Evolutionary conservation across 2,113 vertebrate genomes (phyloP).

Genomic region (Campylomormyrus tamandua): DNA sequence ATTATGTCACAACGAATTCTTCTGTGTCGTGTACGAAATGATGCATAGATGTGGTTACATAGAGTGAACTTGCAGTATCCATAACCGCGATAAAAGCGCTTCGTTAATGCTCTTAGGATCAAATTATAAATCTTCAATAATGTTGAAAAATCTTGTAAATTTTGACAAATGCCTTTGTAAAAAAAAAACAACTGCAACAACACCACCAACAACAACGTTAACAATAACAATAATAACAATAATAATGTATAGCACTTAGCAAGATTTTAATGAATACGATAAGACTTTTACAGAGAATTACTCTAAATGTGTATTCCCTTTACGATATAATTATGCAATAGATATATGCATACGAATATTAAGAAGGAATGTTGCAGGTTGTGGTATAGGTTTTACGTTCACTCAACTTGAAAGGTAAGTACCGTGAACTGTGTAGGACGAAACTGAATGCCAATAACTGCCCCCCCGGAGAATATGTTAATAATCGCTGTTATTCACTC

Average conservation of each 20-base stretch:
- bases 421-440: not conserved
- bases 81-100: not conserved
- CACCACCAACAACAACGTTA: not conserved
- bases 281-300: not conserved
- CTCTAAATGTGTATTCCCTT: not conserved
- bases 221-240: not conserved
- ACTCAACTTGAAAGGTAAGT: not conserved
- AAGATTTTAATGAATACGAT: not conserved
- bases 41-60: not conserved
- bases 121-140: not conserved
- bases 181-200: not conserved
- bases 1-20: not conserved
- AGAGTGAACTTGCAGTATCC: not conserved
- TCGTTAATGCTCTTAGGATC: not conserved
- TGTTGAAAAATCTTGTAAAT: not conserved
- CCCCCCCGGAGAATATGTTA: too few relatives aligned
- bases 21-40: not conserved
- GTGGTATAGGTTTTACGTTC: not conserved
- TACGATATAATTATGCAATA: not conserved
- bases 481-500: not conserved
- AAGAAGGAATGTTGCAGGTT: not conserved
- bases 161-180: not conserved
- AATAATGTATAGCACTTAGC: not conserved
- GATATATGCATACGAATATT: not conserved
- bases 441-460: not conserved